Base-by-base conservation (phyloP, 2,113 vertebrate species). In the Lepidothrix coronata region DNA sequence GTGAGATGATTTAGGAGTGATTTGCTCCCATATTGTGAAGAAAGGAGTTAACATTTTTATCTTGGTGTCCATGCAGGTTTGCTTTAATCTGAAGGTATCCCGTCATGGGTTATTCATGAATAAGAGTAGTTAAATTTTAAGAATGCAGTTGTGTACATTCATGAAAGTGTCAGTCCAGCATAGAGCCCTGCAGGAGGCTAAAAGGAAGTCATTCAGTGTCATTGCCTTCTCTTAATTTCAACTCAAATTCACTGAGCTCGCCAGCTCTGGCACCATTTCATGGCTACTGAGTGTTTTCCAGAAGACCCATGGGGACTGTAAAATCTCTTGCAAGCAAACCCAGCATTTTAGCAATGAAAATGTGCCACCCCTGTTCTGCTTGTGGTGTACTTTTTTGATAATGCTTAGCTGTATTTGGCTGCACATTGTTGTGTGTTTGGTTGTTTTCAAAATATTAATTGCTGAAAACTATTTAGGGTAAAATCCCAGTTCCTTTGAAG, bases 261-360 rank as follows among this genome's bases (percentile, higher is more conserved):
- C 39, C 85, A 86, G 49, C 72, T 25, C 68, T 86, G 88, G 82
- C 79, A n/a, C 55, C 11, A 17, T n/a, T 88, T 85, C 52, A 1
- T 52, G 90, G 85, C 89, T 91, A 21, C 55, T 46, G 67, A 70
- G 44, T 12, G 51, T 16, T 11, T 91, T 91, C 58, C 85, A 70
- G 39, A 49, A 76, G 33, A 90, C 75, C 73, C 82, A 21, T 0
- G 25, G 85, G 85, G 75, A 16, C 59, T 79, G 67, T 46, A 37
- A 74, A 86, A 63, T 51, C 63, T 80, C 75, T 22, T 86, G 92
- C 57, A 70, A 91, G 75, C 67, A 58, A 89, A 91, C 5, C 66
- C 71, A 95, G 55, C 52, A 24, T 74, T 95, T 93, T 44, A 71
- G 67, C 17, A 17, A 24, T 28, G 88, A 74, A 74, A 80, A 74